Base-by-base conservation (phyloP, 92 coral and sea anemone species). In the Paragorgia papillata region DNA sequence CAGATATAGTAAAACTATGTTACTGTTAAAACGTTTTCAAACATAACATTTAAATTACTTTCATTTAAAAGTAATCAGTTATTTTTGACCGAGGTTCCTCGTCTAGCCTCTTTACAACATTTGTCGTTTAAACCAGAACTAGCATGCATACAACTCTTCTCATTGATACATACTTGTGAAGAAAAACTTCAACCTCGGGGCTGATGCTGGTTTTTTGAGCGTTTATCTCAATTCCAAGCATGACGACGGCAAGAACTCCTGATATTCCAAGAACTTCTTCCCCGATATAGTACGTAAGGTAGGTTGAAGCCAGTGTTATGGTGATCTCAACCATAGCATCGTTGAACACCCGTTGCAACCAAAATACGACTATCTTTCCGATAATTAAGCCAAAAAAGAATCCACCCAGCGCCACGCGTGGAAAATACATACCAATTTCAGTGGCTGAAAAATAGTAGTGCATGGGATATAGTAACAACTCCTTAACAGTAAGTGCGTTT, bases 241-340 rank as follows among this genome's bases (percentile, higher is more conserved):
- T 94, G 19, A 94, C 98, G 3, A 94, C 98, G 30, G 98, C 98
- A 17, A 94, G 80, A 32, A 94, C 98, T 25, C 98, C 98, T 2
- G 98, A 94, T 50, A 94, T 86, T 0, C 98, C 98, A 31, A 94
- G 71, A 65, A 94, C 95, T 77, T 94, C 98, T 68, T 94, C 98
- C 10, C 98, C 98, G 26, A 94, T 79, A 87, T 94, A 94, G 78
- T 91, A 94, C 17, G 98, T 91, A 43, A 94, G 85, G 80, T 94
- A 94, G 21, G 98, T 91, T 24, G 97, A 89, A 33, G 96, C 98
- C 31, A 94, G 85, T 0, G 98, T 94, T 50, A 94, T 94, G 74
- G 95, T 94, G 48, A 94, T 94, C 73, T 94, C 98, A 1, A 94
- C 98, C 85, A 94, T 62, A 70, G 98, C 98, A 70, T 94, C 98